Base-by-base conservation (phyloP, 35 echinoderm and acorn worm species). In the Nesometra sesokonis region DNA sequence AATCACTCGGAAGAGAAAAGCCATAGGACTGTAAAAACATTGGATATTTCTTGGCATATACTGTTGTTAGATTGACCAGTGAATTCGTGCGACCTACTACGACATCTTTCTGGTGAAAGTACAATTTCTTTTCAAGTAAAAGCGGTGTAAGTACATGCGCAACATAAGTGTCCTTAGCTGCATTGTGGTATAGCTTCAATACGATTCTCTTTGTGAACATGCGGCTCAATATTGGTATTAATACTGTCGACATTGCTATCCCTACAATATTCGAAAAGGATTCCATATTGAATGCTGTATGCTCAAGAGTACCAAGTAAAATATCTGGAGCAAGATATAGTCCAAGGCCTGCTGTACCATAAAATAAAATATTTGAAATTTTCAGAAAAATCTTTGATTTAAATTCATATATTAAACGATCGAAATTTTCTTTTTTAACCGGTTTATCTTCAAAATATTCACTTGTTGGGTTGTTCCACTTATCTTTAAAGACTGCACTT, bases 321-420 rank as follows among this genome's bases (percentile, higher is more conserved):
- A 97, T 82, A 77, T 97, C 94, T 0, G 94, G 94, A 0, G 94
- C 77, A 77, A 90, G 34, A 78, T 97, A 97, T 35, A 97, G n/a
- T 31, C 90, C 91, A 34, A 82, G 35, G 11, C 76, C 27, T 27
- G 94, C 88, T 0, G 91, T 93, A 21, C 34, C 85, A 47, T 97
- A 97, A 86, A 93, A 93, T n/a, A 85, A 33, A 23, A 86, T 29
- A 0, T 86, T 88, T 11, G 87, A 86, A 27, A 94, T 37, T 17
- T 86, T 84, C 34, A 94, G 86, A 38, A 91, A 85, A 33, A 80
- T 57, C 29, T 46, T 34, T 13, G 52, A 33, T 29, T 83, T 86
- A 7, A 91, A 86, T 88, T 94, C 82, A 37, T 94, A 94, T 31
- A 94, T 88, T 33, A 94, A 89, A 13, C 93, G 32, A 82, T 91